Evolutionary conservation across 35 echinoderm and acorn worm species (phyloP).

Genomic region (Stichopus chloronotus): DNA sequence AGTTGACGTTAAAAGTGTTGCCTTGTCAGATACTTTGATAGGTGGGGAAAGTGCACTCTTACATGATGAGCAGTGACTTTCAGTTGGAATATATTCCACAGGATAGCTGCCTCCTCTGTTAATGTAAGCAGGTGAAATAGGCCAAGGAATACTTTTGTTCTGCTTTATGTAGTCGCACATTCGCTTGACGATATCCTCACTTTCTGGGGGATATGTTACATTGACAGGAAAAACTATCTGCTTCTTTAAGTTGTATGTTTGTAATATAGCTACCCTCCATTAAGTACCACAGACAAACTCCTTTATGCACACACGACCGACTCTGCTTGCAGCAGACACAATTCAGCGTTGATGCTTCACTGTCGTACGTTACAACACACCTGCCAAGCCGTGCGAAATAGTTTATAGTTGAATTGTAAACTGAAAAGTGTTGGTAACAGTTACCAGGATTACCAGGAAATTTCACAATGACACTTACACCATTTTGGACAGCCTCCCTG

Average conservation of each 20-base stretch:
- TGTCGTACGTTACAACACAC: conserved; percentile 26
- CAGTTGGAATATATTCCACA: background rate
- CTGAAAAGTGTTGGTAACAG: background rate
- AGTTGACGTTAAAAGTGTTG: background rate
- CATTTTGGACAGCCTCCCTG: background rate
- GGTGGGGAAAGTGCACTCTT: background rate
- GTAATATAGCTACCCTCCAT: background rate
- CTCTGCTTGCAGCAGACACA: conserved; percentile 26
- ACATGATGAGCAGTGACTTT: no score
- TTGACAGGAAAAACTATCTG: background rate
- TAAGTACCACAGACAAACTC: no score
- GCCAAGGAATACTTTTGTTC: background rate
- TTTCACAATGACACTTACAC: background rate
- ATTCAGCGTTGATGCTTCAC: background rate
- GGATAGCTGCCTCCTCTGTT: background rate
- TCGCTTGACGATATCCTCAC: background rate
- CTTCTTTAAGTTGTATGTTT: background rate
- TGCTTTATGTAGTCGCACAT: conserved; percentile 7
- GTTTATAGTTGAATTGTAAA: no score
- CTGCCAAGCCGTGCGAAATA: conserved; percentile 3
- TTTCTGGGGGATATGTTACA: background rate
- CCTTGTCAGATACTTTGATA: conserved; percentile 11
- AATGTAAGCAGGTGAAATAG: no score
- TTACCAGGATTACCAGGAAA: background rate
- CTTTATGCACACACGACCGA: conserved; percentile 6